These are phyloP conservation scores for Nesogale talazaci DNA, from an alignment of 2,113 vertebrate species.

Conservation along the genomic window DNA sequence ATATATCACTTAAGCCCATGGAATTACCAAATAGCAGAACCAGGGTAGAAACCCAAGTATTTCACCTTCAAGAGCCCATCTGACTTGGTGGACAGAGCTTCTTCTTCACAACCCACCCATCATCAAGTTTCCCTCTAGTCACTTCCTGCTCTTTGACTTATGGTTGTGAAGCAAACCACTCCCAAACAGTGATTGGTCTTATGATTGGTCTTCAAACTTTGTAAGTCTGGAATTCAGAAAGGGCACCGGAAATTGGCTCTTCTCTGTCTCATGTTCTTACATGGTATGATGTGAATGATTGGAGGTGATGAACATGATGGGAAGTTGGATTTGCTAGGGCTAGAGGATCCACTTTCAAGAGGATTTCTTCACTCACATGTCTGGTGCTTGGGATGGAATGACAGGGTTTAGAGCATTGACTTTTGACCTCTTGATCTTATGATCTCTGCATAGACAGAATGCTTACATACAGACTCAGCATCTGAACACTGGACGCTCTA, in stretches of 20 bases:
- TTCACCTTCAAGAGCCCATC: neutral
- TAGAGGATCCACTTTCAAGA: neutral
- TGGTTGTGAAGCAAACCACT: neutral
- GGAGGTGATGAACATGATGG: too few relatives aligned
- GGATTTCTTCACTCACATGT: neutral
- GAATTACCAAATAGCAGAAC: neutral
- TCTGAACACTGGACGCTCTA: neutral
- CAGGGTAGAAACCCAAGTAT: neutral
- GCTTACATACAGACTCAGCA: neutral
- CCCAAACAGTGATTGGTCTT: neutral
- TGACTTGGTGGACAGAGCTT: neutral
- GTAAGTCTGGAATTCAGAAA: neutral
- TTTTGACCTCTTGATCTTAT: neutral
- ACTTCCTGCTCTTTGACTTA: neutral
- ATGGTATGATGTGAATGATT: neutral
- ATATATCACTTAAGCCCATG: neutral
- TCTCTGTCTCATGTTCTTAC: neutral
- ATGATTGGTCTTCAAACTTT: neutral
- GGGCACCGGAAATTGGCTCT: neutral
- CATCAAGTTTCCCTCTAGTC: neutral
- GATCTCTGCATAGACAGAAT: neutral
- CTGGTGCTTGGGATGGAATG: neutral
- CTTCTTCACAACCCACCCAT: neutral
- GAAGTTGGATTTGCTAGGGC: neutral
- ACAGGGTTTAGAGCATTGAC: neutral